Evolutionary conservation across 2,888 invertebrate species (phyloP), one percentile per base, ranked within the genome.

Genomic region (Stenodema calcarata): DNA sequence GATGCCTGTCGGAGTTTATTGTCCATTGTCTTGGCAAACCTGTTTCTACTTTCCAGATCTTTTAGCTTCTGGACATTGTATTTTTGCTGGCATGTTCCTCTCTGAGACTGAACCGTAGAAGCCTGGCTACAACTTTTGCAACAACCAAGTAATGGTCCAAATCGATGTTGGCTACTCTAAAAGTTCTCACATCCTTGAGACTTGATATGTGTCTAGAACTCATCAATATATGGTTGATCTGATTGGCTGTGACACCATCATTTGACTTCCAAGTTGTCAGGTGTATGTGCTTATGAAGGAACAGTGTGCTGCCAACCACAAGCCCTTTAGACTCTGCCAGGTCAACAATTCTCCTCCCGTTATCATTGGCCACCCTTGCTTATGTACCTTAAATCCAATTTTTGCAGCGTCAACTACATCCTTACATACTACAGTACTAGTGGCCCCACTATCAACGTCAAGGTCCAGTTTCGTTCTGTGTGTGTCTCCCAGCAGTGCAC

Each of bases 151-250:
- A 54, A 18, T 54, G 54, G 23, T 54, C 54, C 3, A 18, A 54
- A n/a, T 54, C 54, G 1, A 54, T 18, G 18, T 54, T 54, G 7
- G 96, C 96, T 89, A 98, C 97, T 90, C 54, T 54, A 18, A 18
- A 54, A 0, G 16, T 18, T 2, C 54, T n/a, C 1, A n/a, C n/a
- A 54, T 54, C 54, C 7, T 1, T 1, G 1, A 54, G 18, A 18
- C 9, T 4, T 4, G n/a, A 54, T 18, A n/a, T n/a, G n/a, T n/a
- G n/a, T n/a, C n/a, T n/a, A n/a, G n/a, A n/a, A n/a, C n/a, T n/a
- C n/a, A n/a, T 54, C 54, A 54, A n/a, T 1, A 54, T 9, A 9
- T 54, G 18, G 18, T 54, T 18, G 18, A 54, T 54, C 2, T 54
- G 54, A 18, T 54, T 54, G 54, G n/a, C 1, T 6, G 54, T 1